Conservation (phyloP, 2,797 vertebrate species). For the Hippopotamyrus pictus region DNA sequence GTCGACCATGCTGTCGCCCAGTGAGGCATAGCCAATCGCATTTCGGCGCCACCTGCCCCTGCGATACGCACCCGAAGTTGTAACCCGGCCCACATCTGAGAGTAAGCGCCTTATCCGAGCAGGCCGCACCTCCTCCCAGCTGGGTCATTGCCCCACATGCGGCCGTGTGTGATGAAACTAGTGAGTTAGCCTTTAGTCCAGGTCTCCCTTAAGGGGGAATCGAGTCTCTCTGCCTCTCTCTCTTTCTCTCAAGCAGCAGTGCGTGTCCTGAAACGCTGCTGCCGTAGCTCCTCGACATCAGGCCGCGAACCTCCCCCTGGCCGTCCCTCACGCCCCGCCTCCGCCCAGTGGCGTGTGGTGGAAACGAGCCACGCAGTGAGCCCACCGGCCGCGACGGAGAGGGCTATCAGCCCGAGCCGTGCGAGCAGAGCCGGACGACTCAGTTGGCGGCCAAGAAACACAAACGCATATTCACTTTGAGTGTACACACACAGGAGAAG, state of each 20-base stretch:
- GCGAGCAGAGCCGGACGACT: background rate
- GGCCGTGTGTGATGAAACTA: background rate
- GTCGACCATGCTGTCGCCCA: background rate
- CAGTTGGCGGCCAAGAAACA: background rate
- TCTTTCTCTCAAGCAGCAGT: background rate
- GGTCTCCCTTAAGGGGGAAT: background rate
- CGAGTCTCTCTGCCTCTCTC: background rate
- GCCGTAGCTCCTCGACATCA: background rate
- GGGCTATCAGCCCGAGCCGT: background rate
- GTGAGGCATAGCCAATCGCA: background rate
- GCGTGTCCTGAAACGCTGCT: background rate
- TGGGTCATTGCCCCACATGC: background rate
- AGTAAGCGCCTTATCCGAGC: background rate
- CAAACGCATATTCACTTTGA: slow-evolving; percentile 3
- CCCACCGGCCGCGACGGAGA: background rate
- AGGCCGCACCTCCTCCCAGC: background rate
- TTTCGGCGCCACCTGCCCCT: background rate
- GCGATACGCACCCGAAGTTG: background rate
- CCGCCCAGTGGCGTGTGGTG: background rate
- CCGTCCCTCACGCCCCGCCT: background rate
- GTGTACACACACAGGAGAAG: background rate
- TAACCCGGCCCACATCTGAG: background rate
- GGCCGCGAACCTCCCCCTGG: background rate
- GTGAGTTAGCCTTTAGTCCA: background rate
- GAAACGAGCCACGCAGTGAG: background rate